Evolutionary conservation across 2,797 vertebrate species (phyloP), one percentile per base, ranked within the genome.

Genomic region (Holocentrus rufus): DNA sequence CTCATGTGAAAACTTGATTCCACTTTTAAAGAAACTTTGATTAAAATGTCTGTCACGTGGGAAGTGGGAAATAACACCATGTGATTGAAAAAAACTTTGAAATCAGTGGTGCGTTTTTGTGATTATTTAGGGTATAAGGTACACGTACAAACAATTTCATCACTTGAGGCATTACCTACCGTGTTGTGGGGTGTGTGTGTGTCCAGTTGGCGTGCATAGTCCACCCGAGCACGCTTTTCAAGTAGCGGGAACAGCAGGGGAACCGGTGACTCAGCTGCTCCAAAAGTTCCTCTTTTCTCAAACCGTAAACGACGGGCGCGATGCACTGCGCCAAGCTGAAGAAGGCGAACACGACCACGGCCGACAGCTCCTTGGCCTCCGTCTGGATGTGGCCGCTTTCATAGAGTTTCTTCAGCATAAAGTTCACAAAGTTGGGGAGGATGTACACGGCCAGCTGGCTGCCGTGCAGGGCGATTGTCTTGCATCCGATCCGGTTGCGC

Each of bases 301-400:
- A 63, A 7, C 94, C 94, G 68, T 95, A 95, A 1, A 95, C 81
- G 0, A 94, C 84, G 0, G 94, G 93, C 23, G 94, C 93, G 1
- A 94, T 64, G 49, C 94, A 95, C 76, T 95, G 94, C 52, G 93
- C 94, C 85, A 94, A 31, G 46, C 92, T 94, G 83, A 94, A 95
- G 83, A 94, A 94, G 0, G 88, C 90, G 1, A 94, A 95, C 22
- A 77, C 65, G 0, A 93, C 77, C 25, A 93, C 92, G 0, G 91
- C 92, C 0, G 89, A 90, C 1, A 87, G 84, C 39, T 93, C 92
- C 4, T 93, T 93, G 23, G 90, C 86, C 1, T 62, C 64, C 0
- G 0, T 0, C 3, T 8, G 7, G 0, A 94, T 75, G 0, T 84
- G 11, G 0, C 0, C 0, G 0, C 9, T n/a, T 0, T 27, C 50